Base-by-base conservation (phyloP, 2,888 invertebrate species). In the Syrphus vitripennis region DNA sequence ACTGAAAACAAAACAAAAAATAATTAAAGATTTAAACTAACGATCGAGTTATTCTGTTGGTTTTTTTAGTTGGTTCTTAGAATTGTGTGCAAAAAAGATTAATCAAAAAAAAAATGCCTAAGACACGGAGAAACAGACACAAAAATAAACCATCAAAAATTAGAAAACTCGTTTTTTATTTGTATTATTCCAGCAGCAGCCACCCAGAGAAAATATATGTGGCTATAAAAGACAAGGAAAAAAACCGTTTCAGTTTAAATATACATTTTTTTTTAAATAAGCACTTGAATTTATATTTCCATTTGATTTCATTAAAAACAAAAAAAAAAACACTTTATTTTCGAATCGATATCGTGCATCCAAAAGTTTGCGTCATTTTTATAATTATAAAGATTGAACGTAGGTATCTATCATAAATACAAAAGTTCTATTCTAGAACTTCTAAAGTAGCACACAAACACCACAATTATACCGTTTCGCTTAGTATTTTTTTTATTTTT, bases 141-240 rank as follows among this genome's bases (percentile, higher is more conserved):
- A 55, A 45, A 70, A 70, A 75, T 79, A 74, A 71, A 77, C 57
- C 50, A 45, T 65, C 31, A 74, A 70, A 75, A 67, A 80, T 71
- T 84, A 84, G 72, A 76, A 63, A 76, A 84, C 80, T 84, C 55
- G 71, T 81, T 84, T 71, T 14, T 4, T n/a, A n/a, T n/a, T 40
- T 40, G 65, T 65, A 45, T 40, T 24, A n/a, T 16, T 45, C 16
- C 14, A 31, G 29, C 45, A 65, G 19, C 26, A 34, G 12, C 26
- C 16, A 14, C 45, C 5, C 63, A 61, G 55, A 59, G 53, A 53
- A 76, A 53, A 71, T 31, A 63, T 26, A 63, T 69, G 24, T 76
- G 70, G 48, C 34, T 10, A 40, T n/a, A 42, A 26, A n/a, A n/a
- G 26, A 37, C 26, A 45, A 55, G 40, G 40, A 67, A 71, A 26